These are phyloP conservation scores for Leuctra nigra DNA, from an alignment of 2,888 invertebrate genomes.

Conservation along the genomic window DNA sequence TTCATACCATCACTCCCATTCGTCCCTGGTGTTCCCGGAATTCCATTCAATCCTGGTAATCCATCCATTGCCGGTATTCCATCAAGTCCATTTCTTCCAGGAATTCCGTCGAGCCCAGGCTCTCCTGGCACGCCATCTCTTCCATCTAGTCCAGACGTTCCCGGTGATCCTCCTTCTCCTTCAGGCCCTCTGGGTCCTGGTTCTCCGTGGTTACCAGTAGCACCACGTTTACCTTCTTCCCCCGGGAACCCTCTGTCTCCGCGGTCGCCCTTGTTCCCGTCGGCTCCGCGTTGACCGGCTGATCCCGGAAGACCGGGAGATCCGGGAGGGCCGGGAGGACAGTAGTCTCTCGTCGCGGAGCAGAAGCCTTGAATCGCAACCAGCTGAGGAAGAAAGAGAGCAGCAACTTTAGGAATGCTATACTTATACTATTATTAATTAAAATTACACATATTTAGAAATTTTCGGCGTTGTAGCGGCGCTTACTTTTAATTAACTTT, in stretches of 20 bases:
- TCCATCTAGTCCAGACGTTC: constrained; percentile 66
- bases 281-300: constrained; percentile 36
- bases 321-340: constrained; percentile 60
- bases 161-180: constrained; percentile 52
- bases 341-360: constrained; percentile 73
- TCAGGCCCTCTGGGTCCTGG: constrained; percentile 62
- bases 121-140: constrained; percentile 86
- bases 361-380: constrained; percentile 80
- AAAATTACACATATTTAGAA: not conserved
- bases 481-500: no score
- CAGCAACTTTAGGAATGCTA: not conserved
- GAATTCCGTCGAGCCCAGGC: constrained; percentile 81
- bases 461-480: no score
- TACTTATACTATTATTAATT: not conserved
- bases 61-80: constrained; percentile 66
- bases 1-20: constrained; percentile 53
- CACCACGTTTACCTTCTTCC: constrained; percentile 39
- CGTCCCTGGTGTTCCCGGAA: constrained; percentile 42
- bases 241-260: constrained; percentile 43
- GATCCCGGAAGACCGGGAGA: constrained; percentile 45
- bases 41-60: constrained; percentile 62
- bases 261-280: constrained; percentile 35
- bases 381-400: constrained; percentile 51
- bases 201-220: constrained; percentile 59
- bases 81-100: constrained; percentile 77